Evolutionary conservation across 2,888 invertebrate species (phyloP), one percentile per base, ranked within the genome.

Genomic region (Neoscelio sp.): DNA sequence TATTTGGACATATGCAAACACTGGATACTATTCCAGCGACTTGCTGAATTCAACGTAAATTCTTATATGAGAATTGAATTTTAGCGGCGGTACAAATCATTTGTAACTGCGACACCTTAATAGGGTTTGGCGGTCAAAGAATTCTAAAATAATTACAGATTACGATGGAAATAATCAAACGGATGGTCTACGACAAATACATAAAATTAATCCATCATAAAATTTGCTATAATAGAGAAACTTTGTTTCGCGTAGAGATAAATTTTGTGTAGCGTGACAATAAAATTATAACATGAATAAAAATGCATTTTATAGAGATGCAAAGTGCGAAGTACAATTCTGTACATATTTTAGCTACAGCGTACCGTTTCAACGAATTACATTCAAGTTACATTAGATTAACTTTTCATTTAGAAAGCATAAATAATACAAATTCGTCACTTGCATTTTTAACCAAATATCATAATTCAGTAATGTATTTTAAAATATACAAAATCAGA

Each of bases 1-100:
- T 78, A 62, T 79, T 79, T 71, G 70, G 70, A 65, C 75, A 73
- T 64, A 52, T 54, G 65, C 68, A 70, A 80, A 75, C 68, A 67
- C 48, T 52, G 50, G 46, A 62, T 42, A 67, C 50, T 23, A 71
- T 64, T 60, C 42, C 54, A 15, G 30, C 15, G 40, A 65, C 48
- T 64, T 70, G 64, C 26, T n/a, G 40, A 62, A 54, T 64, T 70
- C 33, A 50, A 75, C 56, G 6, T 50, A 17, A 65, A 74, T 65
- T 67, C 50, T 67, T 62, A 38, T 42, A 26, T 23, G 28, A 28
- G 42, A 71, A 71, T 46, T 48, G 44, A 62, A 60, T 60, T 54
- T 17, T 10, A 30, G 50, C 20, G 56, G 35, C 7, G 28, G 12
- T 17, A 23, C 35, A 28, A 60, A 42, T 67, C 12, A 64, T 5